phyloP scores from a whole-genome alignment of 2,113 vertebrate genomes.

The Melozone crissalis region DNA sequence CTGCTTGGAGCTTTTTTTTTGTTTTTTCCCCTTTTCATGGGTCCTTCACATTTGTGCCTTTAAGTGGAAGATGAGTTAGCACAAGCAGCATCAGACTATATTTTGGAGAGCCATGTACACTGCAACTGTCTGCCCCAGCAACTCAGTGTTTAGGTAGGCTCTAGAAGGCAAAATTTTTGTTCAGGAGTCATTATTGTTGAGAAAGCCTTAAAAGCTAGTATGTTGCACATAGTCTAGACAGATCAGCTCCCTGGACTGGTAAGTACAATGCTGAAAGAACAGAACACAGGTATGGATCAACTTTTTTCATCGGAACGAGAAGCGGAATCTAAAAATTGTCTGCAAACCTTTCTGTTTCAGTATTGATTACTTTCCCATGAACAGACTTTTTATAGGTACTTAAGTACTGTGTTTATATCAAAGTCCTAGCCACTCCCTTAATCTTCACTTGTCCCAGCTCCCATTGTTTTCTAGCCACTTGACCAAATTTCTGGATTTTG shows the following conservation, averaged over 20 bases:
- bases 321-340: background rate
- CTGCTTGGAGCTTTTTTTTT: background rate
- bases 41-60: background rate
- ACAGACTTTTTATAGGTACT: background rate
- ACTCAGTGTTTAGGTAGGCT: background rate
- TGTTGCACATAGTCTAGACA: background rate
- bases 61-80: background rate
- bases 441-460: background rate
- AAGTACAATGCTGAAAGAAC: background rate
- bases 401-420: background rate
- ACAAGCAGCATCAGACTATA: fast-evolving
- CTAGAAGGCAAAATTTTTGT: background rate
- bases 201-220: background rate
- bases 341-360: background rate
- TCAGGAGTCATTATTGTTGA: background rate
- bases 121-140: background rate
- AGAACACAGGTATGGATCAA: background rate
- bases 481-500: background rate
- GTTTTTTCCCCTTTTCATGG: background rate
- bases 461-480: background rate
- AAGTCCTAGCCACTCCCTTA: background rate
- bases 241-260: background rate
- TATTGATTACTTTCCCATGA: background rate
- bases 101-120: background rate
- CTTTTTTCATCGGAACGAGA: background rate